Evolutionary conservation across 1,140 invertebrate species (phyloP).

Genomic region (Drosophila leontia): DNA sequence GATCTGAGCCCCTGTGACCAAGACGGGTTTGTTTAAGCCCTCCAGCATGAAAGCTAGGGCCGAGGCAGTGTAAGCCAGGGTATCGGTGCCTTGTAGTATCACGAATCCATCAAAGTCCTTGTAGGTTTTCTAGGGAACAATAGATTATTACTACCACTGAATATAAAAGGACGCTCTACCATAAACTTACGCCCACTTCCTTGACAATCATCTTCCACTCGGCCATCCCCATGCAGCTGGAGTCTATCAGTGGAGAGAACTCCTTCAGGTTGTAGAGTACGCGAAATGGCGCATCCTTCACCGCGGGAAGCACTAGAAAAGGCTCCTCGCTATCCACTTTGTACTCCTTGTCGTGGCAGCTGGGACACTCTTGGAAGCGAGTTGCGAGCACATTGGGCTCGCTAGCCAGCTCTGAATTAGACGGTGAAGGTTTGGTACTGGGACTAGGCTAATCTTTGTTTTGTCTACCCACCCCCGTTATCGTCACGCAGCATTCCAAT

Average conservation of each 20-base stretch:
- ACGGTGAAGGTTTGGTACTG: neutral
- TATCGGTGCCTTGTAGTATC: conserved; percentile 98
- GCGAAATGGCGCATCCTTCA: conserved; percentile 66
- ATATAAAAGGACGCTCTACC: neutral
- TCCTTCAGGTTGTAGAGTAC: conserved; percentile 93
- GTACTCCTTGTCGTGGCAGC: conserved; percentile 90
- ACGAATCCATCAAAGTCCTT: conserved; percentile 96
- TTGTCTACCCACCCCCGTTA: conserved; percentile 87
- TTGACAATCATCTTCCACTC: conserved; percentile 95
- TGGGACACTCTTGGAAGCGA: conserved; percentile 87
- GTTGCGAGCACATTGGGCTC: conserved; percentile 86
- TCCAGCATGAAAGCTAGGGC: conserved; percentile 98
- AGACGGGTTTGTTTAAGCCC: conserved; percentile 95
- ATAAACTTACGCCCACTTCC: conserved; percentile 91
- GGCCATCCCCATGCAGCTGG: conserved; percentile 95
- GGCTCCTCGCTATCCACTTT: conserved; percentile 84
- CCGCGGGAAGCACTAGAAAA: conserved; percentile 88
- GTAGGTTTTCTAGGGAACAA: conserved; percentile 88
- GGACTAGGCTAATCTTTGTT: neutral
- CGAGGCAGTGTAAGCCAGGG: conserved; percentile 97
- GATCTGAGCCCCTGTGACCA: conserved; percentile 95
- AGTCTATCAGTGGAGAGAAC: conserved; percentile 95
- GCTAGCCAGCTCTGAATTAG: conserved; percentile 86
- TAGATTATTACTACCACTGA: neutral
- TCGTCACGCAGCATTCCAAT: conserved; percentile 94